A percentile compares a stretch with the other conserved stretches of the same genome.
phyloP scores from a whole-genome alignment of 2,888 invertebrate genomes.

The Agelastica alni region DNA sequence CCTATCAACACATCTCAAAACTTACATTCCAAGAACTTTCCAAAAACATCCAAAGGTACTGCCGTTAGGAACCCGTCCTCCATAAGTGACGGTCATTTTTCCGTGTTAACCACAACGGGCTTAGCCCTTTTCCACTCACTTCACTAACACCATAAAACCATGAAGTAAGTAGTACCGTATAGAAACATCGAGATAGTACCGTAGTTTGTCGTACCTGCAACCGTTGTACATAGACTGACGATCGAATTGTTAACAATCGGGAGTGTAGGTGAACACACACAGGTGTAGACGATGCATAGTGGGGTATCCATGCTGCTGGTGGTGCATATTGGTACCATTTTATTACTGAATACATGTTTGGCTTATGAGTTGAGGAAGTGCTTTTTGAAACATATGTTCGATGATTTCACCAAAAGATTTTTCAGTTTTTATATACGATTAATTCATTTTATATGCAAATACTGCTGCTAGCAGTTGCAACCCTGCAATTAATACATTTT shows the following conservation, averaged over 20 bases:
- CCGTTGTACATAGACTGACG: conserved; percentile 32
- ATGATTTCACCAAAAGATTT: not conserved
- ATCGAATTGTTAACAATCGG: conserved; percentile 28
- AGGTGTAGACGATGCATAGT: conserved; percentile 37
- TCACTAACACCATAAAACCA: conserved; percentile 30
- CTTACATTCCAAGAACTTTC: conserved; percentile 61
- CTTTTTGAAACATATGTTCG: not conserved
- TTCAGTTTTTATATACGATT: not conserved
- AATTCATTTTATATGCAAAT: too few species aligned
- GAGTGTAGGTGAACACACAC: conserved; percentile 38
- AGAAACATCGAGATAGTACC: conserved; percentile 25
- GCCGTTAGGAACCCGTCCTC: conserved; percentile 88
- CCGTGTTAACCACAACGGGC: conserved; percentile 30
- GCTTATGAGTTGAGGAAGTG: not conserved
- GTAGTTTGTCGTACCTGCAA: conserved; percentile 18
- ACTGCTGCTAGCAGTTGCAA: too few species aligned
- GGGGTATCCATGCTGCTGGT: conserved; percentile 36
- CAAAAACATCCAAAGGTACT: conserved; percentile 93
- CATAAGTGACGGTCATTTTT: conserved; percentile 85
- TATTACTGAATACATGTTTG: conserved; percentile 1
- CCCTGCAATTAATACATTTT: too few species aligned
- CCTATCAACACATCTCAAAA: conserved; percentile 24
- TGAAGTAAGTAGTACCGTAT: conserved; percentile 11
- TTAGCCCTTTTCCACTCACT: conserved; percentile 31
- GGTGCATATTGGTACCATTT: conserved; percentile 10